Percentiles rank a stretch among this genome's conserved stretches.
These are phyloP conservation scores for Campoletis raptor DNA, from an alignment of 2,888 invertebrate species.

Conservation along the genomic window DNA sequence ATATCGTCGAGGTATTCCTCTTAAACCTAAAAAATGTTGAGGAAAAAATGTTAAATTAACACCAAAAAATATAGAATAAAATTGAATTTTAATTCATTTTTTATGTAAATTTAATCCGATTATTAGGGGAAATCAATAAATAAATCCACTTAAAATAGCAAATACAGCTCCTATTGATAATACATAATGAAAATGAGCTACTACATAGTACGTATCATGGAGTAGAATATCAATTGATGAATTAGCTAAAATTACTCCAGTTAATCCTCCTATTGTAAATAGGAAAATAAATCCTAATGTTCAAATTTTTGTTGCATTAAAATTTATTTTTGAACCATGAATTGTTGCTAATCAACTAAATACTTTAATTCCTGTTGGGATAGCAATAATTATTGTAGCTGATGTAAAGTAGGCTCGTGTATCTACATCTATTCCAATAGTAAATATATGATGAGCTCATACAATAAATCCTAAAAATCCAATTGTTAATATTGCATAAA, in stretches of 20 bases:
- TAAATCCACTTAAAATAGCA: constrained; percentile 91
- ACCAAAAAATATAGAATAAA: constrained; percentile 90
- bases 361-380: constrained; percentile 94
- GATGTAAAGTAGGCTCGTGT: constrained; percentile 94
- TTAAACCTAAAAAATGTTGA: constrained; percentile 90
- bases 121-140: constrained; percentile 90
- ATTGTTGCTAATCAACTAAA: constrained; percentile 90
- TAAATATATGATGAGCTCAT: constrained; percentile 95
- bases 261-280: constrained; percentile 91
- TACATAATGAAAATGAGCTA: constrained; percentile 94
- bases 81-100: constrained; percentile 89
- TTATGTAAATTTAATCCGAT: constrained; percentile 88
- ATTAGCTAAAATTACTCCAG: constrained; percentile 89
- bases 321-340: constrained; percentile 88
- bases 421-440: constrained; percentile 93
- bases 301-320: constrained; percentile 88
- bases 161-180: constrained; percentile 93
- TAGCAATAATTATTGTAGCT: constrained; percentile 94
- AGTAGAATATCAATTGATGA: constrained; percentile 91
- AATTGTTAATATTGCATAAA: too few species aligned
- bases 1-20: constrained; percentile 91
- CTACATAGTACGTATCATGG: constrained; percentile 94
- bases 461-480: too few species aligned
- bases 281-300: constrained; percentile 91
- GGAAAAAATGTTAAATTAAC: constrained; percentile 94